These are phyloP conservation scores for Orbicella faveolata DNA, from an alignment of 64 coral and sea anemone species.

Conservation along the genomic window DNA sequence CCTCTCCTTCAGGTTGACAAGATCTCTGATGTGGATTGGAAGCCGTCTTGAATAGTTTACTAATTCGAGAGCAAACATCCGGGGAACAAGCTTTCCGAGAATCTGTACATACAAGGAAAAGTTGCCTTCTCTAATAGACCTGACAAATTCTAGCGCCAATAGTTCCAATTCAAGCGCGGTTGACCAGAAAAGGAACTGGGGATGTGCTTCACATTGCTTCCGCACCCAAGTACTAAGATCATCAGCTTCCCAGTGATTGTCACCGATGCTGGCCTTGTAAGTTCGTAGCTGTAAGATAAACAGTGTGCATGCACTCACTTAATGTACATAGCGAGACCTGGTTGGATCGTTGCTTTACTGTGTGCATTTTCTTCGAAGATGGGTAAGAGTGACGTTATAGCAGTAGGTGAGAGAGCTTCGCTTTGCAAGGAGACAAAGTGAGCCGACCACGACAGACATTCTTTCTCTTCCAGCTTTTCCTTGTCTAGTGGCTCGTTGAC, in stretches of 20 bases:
- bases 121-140: constrained; percentile 9
- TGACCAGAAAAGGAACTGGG: constrained; percentile 40
- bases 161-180: constrained; percentile 25
- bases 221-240: background rate
- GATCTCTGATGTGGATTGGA: background rate
- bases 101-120: constrained; percentile 1
- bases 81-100: background rate
- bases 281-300: constrained; percentile 7
- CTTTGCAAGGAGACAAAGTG: constrained; percentile 1
- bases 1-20: background rate
- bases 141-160: background rate
- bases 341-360: constrained; percentile 19
- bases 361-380: constrained; percentile 22
- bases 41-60: background rate
- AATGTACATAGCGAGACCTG: constrained; percentile 17
- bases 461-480: too few species aligned
- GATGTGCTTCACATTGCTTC: background rate
- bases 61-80: constrained; percentile 26
- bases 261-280: background rate
- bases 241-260: too few species aligned
- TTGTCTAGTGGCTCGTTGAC: constrained; percentile 7
- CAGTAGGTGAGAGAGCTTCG: background rate
- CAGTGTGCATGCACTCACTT: constrained; percentile 18
- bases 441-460: background rate
- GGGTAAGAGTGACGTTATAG: constrained; percentile 23